phyloP scores from a whole-genome alignment of 2,797 vertebrate genomes.

The Catamblyrhynchus diadema region DNA sequence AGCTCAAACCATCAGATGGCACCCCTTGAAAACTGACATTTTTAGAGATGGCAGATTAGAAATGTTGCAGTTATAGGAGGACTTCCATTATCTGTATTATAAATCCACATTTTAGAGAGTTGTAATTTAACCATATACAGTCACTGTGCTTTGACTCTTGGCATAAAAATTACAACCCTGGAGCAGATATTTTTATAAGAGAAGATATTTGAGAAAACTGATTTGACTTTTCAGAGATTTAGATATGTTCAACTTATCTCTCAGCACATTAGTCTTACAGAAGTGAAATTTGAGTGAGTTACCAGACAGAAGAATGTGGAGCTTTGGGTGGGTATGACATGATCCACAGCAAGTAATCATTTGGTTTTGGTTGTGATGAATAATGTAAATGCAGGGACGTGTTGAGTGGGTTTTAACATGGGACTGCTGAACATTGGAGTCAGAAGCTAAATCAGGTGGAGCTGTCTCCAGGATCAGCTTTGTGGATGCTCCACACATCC shows the following conservation, averaged over 20 bases:
- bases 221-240: constrained; percentile 23
- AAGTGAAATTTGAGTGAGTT: neutral
- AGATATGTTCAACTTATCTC: neutral
- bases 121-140: constrained; percentile 11
- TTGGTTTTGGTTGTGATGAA: neutral
- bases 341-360: neutral
- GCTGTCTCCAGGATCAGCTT: neutral
- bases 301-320: neutral
- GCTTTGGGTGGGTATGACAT: neutral
- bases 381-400: neutral
- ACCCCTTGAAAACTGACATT: neutral
- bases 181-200: constrained; percentile 4
- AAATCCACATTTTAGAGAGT: constrained; percentile 7
- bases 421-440: accelerated
- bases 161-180: constrained; percentile 14
- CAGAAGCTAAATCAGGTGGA: neutral
- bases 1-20: neutral
- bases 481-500: neutral
- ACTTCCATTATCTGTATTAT: neutral
- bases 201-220: constrained; percentile 16
- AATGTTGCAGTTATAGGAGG: neutral
- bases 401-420: neutral
- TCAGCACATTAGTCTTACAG: neutral
- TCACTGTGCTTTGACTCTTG: neutral
- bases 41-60: neutral